These are phyloP conservation scores for Trematomus loennbergii DNA, from an alignment of 2,113 vertebrate genomes.

Conservation along the genomic window DNA sequence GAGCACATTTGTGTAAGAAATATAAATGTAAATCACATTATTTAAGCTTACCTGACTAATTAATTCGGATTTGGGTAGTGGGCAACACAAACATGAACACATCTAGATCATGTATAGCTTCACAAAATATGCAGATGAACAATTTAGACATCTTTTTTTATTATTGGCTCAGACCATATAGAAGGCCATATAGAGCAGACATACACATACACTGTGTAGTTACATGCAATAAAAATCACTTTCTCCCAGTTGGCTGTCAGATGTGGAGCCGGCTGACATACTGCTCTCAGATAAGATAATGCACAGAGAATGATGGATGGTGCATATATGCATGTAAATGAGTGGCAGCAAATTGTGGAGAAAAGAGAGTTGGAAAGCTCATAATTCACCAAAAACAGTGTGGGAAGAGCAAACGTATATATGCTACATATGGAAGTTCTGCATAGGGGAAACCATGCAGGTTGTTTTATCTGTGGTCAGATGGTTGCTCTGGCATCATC, in stretches of 20 bases:
- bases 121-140: background rate
- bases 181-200: background rate
- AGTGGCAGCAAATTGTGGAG: background rate
- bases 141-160: background rate
- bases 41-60: too few species aligned
- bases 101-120: background rate
- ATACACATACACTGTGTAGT: background rate
- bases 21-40: too few species aligned
- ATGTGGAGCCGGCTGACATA: background rate
- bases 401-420: background rate
- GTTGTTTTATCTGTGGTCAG: constrained; percentile 20
- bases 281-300: constrained; percentile 40
- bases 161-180: background rate
- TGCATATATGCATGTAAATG: background rate
- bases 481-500: constrained; percentile 6
- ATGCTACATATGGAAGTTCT: background rate
- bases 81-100: background rate
- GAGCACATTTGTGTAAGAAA: too few species aligned
- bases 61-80: too few species aligned
- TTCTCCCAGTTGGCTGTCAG: background rate
- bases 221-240: constrained; percentile 31
- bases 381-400: constrained; percentile 5
- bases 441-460: constrained; percentile 17
- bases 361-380: background rate
- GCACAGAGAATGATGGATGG: constrained; percentile 5